Percentiles rank a stretch among this genome's conserved stretches.
phyloP scores from a whole-genome alignment of 35 echinoderm and acorn worm genomes.

The Lytechinus pictus region DNA sequence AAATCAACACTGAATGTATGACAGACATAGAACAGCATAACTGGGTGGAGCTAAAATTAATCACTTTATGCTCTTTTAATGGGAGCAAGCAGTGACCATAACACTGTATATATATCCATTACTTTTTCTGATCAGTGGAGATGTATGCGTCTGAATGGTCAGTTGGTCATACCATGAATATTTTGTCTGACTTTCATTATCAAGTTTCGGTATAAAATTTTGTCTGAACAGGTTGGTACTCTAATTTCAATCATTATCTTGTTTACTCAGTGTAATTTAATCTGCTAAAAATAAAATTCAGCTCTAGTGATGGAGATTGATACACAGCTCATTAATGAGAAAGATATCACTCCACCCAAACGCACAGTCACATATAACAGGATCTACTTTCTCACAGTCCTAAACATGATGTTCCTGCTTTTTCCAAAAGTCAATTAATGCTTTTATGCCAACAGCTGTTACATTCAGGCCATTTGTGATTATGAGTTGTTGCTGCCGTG shows the following conservation, averaged over 20 bases:
- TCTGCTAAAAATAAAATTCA: background rate
- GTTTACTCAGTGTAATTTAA: constrained; percentile 41
- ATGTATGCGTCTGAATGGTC: too few species aligned
- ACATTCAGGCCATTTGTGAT: background rate
- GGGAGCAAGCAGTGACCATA: too few species aligned
- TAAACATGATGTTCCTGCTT: background rate
- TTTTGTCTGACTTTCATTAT: too few species aligned
- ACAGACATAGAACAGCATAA: too few species aligned
- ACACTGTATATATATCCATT: too few species aligned
- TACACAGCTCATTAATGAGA: background rate
- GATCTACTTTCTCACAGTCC: background rate
- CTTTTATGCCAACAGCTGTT: background rate
- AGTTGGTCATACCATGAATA: too few species aligned
- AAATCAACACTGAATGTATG: too few species aligned
- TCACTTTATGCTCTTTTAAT: too few species aligned
- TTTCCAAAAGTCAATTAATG: background rate
- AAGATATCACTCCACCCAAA: background rate
- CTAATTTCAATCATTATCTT: constrained; percentile 8
- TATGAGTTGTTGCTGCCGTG: background rate
- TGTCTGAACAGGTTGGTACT: background rate
- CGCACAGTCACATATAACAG: background rate
- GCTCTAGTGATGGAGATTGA: background rate
- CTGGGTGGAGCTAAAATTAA: too few species aligned
- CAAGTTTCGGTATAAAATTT: too few species aligned
- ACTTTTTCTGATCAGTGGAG: too few species aligned